Conservation (phyloP, 2,113 vertebrate species). For the Enhydra lutris region DNA sequence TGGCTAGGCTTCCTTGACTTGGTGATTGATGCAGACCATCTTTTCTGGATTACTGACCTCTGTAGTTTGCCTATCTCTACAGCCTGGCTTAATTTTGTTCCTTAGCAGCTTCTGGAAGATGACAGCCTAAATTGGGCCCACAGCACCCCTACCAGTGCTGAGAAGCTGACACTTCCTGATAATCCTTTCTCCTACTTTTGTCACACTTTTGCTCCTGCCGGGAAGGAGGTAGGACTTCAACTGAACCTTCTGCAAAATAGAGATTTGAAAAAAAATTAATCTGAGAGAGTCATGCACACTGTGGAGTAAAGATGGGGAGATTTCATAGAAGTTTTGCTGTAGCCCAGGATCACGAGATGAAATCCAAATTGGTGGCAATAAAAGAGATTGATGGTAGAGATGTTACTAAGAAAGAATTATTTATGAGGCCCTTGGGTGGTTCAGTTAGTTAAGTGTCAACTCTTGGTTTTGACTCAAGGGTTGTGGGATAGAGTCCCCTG, state of each 20-base stretch:
- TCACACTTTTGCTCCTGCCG: not conserved
- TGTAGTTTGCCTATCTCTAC: not conserved
- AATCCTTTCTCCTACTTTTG: not conserved
- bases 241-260: not conserved
- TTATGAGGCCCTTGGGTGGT: not conserved
- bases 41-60: not conserved
- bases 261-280: not conserved
- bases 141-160: not conserved
- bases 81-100: not conserved
- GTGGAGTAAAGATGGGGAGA: not conserved
- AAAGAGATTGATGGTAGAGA: not conserved
- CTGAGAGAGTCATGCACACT: not conserved
- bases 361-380: not conserved
- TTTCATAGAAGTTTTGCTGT: not conserved
- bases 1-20: not conserved
- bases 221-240: not conserved
- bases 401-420: slow-evolving; percentile 24
- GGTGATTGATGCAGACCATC: not conserved
- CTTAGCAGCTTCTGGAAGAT: not conserved
- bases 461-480: not conserved
- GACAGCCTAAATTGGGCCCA: not conserved
- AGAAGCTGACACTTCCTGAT: not conserved
- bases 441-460: not conserved
- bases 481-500: not conserved
- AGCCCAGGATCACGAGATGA: not conserved